Evolutionary conservation across 2,888 invertebrate genomes (phyloP).

Genomic region (Arge pagana): DNA sequence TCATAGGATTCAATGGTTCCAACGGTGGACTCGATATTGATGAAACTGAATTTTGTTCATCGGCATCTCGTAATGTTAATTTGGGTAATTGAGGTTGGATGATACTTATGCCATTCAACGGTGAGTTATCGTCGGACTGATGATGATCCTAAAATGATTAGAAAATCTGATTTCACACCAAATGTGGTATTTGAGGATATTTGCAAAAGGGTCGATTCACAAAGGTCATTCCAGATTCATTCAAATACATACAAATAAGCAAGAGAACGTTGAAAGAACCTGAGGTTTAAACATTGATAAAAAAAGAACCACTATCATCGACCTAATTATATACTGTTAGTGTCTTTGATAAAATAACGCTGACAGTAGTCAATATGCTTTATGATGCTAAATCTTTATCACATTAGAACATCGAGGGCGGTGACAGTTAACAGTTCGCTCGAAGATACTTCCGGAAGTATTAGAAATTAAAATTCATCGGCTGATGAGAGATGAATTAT

Average conservation of each 20-base stretch:
- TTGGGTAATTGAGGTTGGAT: slow-evolving; percentile 50
- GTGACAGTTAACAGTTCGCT: too few species aligned
- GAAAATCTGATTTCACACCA: not conserved
- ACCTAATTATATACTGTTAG: too few species aligned
- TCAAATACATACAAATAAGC: slow-evolving; percentile 25
- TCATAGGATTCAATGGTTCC: slow-evolving; percentile 48
- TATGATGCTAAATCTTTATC: too few species aligned
- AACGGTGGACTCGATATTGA: slow-evolving; percentile 48
- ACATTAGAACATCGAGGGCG: too few species aligned
- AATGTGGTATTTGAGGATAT: slow-evolving; percentile 1
- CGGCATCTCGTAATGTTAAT: slow-evolving; percentile 46
- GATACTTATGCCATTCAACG: slow-evolving; percentile 47
- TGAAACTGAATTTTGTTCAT: slow-evolving; percentile 50
- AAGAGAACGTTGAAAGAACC: too few species aligned
- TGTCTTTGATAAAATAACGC: too few species aligned
- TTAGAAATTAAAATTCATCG: too few species aligned
- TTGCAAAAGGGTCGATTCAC: slow-evolving; percentile 11
- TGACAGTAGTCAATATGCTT: too few species aligned
- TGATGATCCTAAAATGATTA: slow-evolving; percentile 39
- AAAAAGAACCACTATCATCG: too few species aligned
- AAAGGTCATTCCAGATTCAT: slow-evolving; percentile 20
- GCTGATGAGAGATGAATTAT: too few species aligned
- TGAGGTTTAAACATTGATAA: too few species aligned
- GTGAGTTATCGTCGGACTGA: slow-evolving; percentile 32
- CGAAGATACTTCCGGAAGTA: too few species aligned